These are phyloP conservation scores for Tetragonula carbonaria DNA, from an alignment of 2,888 invertebrate species.

Conservation along the genomic window DNA sequence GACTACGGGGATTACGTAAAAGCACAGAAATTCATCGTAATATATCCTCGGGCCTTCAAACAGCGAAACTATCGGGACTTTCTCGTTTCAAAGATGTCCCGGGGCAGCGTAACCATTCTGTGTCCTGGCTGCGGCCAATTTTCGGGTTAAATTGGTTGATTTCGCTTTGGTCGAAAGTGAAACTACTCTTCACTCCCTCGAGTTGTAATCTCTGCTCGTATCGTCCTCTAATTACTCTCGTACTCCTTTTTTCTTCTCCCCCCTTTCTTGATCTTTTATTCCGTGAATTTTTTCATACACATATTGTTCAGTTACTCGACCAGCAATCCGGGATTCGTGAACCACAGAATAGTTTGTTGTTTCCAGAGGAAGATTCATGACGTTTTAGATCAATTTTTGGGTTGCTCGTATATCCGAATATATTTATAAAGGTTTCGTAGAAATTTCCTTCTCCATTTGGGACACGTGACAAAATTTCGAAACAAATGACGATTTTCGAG, in stretches of 20 bases:
- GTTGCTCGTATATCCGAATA: too few species aligned
- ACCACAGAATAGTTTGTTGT: neutral
- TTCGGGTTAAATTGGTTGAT: slow-evolving; percentile 44
- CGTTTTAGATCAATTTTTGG: too few species aligned
- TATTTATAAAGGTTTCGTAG: too few species aligned
- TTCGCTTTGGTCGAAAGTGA: slow-evolving; percentile 62
- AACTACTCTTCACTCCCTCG: slow-evolving; percentile 36
- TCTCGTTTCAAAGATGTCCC: slow-evolving; percentile 70
- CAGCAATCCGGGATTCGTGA: neutral
- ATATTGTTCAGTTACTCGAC: neutral
- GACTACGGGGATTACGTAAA: slow-evolving; percentile 60
- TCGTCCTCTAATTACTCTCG: slow-evolving; percentile 42
- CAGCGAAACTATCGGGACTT: slow-evolving; percentile 74
- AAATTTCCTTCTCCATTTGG: too few species aligned
- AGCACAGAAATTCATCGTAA: slow-evolving; percentile 49
- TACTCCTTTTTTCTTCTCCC: neutral
- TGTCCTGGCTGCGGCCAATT: slow-evolving; percentile 22
- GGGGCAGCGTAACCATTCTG: neutral
- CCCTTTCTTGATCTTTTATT: neutral
- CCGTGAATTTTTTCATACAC: neutral
- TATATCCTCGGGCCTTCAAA: slow-evolving; percentile 59
- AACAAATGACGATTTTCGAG: too few species aligned
- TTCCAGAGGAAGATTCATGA: too few species aligned
- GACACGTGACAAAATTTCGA: too few species aligned
- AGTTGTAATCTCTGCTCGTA: slow-evolving; percentile 32